phyloP scores from a whole-genome alignment of 1,140 invertebrate genomes.

The Drosophila chauvacae region DNA sequence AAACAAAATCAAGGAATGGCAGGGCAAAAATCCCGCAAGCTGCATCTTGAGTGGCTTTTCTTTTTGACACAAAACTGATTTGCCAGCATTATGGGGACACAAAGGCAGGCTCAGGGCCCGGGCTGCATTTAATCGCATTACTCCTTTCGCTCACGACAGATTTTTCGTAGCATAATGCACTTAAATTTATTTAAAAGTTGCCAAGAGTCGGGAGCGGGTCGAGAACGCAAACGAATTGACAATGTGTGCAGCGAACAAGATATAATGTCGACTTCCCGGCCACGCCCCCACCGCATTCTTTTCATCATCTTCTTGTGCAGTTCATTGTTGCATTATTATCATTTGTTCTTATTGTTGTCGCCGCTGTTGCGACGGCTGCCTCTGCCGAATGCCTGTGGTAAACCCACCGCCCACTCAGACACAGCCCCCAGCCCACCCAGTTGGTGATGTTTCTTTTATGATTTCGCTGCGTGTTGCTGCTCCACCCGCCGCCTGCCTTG shows the following conservation, averaged over 20 bases:
- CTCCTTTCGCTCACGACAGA: slow-evolving; percentile 26
- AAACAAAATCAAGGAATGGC: slow-evolving; percentile 1
- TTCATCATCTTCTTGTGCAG: slow-evolving; percentile 57
- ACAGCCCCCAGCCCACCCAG: background rate
- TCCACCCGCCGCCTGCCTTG: slow-evolving; percentile 14
- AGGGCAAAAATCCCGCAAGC: slow-evolving; percentile 3
- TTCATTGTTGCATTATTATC: slow-evolving; percentile 71
- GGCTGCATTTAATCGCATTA: slow-evolving; percentile 68
- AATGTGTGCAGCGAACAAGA: slow-evolving; percentile 77
- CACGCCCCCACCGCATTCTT: slow-evolving; percentile 41
- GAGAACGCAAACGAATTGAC: slow-evolving; percentile 49
- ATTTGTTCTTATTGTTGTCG: slow-evolving; percentile 57
- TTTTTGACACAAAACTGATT: slow-evolving; percentile 53
- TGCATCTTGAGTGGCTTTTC: slow-evolving; percentile 55
- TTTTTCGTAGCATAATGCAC: slow-evolving; percentile 61
- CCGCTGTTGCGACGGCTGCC: slow-evolving; percentile 16
- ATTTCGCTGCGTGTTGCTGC: slow-evolving; percentile 45
- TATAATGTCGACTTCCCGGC: slow-evolving; percentile 54
- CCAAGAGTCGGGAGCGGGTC: background rate
- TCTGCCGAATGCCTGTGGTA: slow-evolving; percentile 55
- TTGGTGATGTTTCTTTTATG: slow-evolving; percentile 54
- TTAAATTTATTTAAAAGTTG: slow-evolving; percentile 70
- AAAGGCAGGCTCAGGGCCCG: slow-evolving; percentile 22
- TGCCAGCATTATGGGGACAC: slow-evolving; percentile 45
- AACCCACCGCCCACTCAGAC: slow-evolving; percentile 19